phyloP scores from a whole-genome alignment of 2,797 vertebrate species.

The Etheostoma perlongum region DNA sequence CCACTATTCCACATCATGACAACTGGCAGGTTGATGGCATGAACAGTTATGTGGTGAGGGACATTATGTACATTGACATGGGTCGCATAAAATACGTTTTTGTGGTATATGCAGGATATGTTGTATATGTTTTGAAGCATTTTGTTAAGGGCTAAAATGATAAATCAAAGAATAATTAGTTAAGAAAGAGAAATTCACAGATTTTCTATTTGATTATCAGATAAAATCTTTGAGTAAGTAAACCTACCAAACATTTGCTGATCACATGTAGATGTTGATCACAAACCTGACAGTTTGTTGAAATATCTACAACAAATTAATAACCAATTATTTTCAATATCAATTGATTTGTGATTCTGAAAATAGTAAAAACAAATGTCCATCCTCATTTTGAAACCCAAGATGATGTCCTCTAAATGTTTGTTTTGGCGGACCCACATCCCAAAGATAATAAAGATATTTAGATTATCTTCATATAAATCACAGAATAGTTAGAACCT shows the following conservation, averaged over 20 bases:
- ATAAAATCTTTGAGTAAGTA: neutral
- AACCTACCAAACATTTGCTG: neutral
- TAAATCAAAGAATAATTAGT: neutral
- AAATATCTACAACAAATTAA: neutral
- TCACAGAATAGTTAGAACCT: too few relatives aligned
- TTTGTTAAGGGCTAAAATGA: neutral
- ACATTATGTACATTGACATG: constrained; percentile 1
- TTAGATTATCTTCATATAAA: neutral
- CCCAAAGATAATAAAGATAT: neutral
- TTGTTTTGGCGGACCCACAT: neutral
- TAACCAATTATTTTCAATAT: too few relatives aligned
- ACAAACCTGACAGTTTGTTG: neutral
- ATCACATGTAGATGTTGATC: neutral
- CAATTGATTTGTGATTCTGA: neutral
- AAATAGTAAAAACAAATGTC: neutral
- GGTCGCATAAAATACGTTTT: neutral
- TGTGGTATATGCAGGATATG: neutral
- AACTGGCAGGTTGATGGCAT: too few relatives aligned
- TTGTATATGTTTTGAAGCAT: neutral
- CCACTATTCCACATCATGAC: too few relatives aligned
- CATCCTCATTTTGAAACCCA: too few relatives aligned
- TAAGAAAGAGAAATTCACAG: neutral
- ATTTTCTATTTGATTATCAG: neutral
- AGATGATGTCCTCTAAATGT: too few relatives aligned
- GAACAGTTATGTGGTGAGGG: neutral